phyloP scores from a whole-genome alignment of 2,797 vertebrate species.

The Heterohyrax brucei region DNA sequence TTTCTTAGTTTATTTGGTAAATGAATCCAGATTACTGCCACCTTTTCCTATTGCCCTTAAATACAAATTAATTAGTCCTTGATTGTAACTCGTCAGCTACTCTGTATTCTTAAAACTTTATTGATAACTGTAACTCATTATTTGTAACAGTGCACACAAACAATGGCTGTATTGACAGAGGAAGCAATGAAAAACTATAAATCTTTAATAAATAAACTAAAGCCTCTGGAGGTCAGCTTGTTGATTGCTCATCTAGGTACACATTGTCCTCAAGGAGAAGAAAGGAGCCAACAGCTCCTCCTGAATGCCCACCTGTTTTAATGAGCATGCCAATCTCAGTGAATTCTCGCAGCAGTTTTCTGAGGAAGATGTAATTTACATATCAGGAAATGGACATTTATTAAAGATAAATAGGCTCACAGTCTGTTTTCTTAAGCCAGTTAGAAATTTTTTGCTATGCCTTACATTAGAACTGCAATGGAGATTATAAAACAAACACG shows the following conservation, averaged over 20 bases:
- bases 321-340: too few relatives aligned
- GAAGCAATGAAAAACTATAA: background rate
- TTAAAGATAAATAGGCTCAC: background rate
- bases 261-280: background rate
- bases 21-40: background rate
- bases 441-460: background rate
- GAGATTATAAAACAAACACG: background rate
- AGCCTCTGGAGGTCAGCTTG: background rate
- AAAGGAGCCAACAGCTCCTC: background rate
- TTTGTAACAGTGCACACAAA: background rate
- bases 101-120: slow-evolving; percentile 32
- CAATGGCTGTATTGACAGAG: background rate
- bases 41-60: background rate
- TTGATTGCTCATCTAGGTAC: background rate
- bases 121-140: background rate
- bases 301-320: background rate
- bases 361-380: background rate
- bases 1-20: background rate
- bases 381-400: background rate
- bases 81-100: background rate
- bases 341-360: background rate
- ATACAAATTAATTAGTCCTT: slow-evolving; percentile 22
- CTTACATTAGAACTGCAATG: background rate
- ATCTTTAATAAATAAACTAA: background rate
- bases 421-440: background rate